phyloP scores from a whole-genome alignment of 1,140 invertebrate species.

The Tetramorium parvispinum region DNA sequence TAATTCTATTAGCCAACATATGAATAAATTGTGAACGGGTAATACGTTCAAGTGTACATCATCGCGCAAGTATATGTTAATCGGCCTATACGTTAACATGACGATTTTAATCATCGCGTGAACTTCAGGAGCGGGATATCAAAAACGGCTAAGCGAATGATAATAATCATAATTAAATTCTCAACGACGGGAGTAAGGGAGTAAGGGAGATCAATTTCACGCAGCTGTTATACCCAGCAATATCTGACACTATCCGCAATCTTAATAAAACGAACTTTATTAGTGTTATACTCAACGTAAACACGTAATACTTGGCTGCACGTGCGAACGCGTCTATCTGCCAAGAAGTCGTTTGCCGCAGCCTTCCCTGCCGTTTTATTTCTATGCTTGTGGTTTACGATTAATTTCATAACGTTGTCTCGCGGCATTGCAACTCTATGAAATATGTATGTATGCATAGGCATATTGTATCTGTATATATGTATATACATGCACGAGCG shows the following conservation, averaged over 20 bases:
- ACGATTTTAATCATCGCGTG: not conserved
- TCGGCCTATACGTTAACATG: not conserved
- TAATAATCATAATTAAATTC: slow-evolving; percentile 40
- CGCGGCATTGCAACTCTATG: slow-evolving; percentile 16
- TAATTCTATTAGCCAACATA: not conserved
- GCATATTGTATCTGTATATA: not conserved
- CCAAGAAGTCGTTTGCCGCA: slow-evolving; percentile 50
- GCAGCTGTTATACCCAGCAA: not conserved
- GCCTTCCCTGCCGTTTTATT: slow-evolving; percentile 44
- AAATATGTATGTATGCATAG: slow-evolving; percentile 34
- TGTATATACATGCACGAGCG: not conserved
- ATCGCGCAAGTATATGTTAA: not conserved
- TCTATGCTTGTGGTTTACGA: slow-evolving; percentile 54
- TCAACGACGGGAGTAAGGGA: not conserved
- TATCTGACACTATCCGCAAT: slow-evolving; percentile 21
- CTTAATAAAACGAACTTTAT: slow-evolving; percentile 43
- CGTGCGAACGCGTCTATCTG: slow-evolving; percentile 55
- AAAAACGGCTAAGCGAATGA: not conserved
- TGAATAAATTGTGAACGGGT: not conserved
- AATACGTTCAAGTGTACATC: not conserved
- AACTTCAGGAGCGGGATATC: not conserved
- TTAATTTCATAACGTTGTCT: slow-evolving; percentile 62
- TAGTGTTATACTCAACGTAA: slow-evolving; percentile 26
- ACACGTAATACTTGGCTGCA: slow-evolving; percentile 46
- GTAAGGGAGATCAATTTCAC: not conserved